A percentile compares a stretch with the other conserved stretches of the same genome.
Conservation (phyloP, 2,888 invertebrate genomes). For the Leucania comma region DNA sequence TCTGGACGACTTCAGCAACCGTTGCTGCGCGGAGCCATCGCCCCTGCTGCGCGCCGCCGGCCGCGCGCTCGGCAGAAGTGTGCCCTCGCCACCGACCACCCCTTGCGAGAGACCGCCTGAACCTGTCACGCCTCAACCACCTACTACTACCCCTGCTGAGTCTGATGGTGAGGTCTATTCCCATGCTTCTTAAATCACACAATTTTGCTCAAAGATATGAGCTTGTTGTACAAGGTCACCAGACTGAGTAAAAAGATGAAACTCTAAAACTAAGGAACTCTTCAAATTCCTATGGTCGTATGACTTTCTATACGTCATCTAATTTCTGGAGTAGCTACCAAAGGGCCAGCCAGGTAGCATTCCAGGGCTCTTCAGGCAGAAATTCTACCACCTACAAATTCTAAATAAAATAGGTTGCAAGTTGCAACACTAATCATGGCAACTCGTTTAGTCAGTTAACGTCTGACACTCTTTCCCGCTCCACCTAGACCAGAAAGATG, state of each 20-base stretch:
- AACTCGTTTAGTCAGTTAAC: too few relatives aligned
- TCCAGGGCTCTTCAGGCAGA: too few relatives aligned
- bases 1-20: constrained; percentile 96
- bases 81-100: constrained; percentile 87
- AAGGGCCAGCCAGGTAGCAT: too few relatives aligned
- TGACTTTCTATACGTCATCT: not conserved
- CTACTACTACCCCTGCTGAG: constrained; percentile 92
- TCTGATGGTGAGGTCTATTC: constrained; percentile 78
- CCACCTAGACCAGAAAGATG: too few relatives aligned
- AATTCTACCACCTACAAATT: too few relatives aligned
- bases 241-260: too few relatives aligned
- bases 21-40: constrained; percentile 95
- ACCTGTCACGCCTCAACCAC: constrained; percentile 94
- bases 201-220: not conserved
- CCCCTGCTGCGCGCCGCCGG: constrained; percentile 95
- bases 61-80: constrained; percentile 92
- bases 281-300: not conserved
- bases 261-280: too few relatives aligned
- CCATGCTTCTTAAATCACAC: not conserved
- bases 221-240: not conserved
- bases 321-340: too few relatives aligned
- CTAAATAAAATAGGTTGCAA: too few relatives aligned
- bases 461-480: too few relatives aligned
- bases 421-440: too few relatives aligned
- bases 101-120: constrained; percentile 93